Conservation (phyloP, 2,113 vertebrate species). For the Megaceryle torquata region DNA sequence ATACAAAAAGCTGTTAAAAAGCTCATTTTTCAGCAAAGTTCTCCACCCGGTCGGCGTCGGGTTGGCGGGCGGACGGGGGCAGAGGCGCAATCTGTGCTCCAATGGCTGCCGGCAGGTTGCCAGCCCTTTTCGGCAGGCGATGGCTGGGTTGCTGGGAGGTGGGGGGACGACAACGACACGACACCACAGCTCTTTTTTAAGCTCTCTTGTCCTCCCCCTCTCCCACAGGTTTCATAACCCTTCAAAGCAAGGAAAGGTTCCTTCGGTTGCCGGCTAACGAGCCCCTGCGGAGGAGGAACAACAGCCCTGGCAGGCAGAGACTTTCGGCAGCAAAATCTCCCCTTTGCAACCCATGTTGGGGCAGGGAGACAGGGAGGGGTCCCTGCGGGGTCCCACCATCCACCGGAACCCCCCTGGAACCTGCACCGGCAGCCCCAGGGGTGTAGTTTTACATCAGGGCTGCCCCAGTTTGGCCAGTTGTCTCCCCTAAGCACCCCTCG, state of each 20-base stretch:
- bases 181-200: slow-evolving; percentile 50
- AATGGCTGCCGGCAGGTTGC: not conserved
- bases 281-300: not conserved
- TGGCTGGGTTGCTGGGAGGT: not conserved
- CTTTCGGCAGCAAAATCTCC: not conserved
- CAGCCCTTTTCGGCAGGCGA: slow-evolving; percentile 52
- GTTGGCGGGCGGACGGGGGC: slow-evolving; percentile 32
- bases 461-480: rapidly evolving
- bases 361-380: not conserved
- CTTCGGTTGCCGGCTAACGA: not conserved
- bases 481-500: not conserved
- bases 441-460: not conserved
- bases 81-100: slow-evolving; percentile 49
- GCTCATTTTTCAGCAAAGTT: not conserved
- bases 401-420: rapidly evolving
- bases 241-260: not conserved
- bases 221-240: slow-evolving; percentile 52
- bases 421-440: not conserved
- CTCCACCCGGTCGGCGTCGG: not conserved
- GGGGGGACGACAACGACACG: not conserved
- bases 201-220: slow-evolving; percentile 55
- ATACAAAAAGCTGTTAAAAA: not conserved
- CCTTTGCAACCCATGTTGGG: rapidly evolving
- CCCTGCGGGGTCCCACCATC: not conserved
- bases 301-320: not conserved